Evolutionary conservation across 2,113 vertebrate species (phyloP), one percentile per base, ranked within the genome.

Genomic region (Vanacampus margaritifer): DNA sequence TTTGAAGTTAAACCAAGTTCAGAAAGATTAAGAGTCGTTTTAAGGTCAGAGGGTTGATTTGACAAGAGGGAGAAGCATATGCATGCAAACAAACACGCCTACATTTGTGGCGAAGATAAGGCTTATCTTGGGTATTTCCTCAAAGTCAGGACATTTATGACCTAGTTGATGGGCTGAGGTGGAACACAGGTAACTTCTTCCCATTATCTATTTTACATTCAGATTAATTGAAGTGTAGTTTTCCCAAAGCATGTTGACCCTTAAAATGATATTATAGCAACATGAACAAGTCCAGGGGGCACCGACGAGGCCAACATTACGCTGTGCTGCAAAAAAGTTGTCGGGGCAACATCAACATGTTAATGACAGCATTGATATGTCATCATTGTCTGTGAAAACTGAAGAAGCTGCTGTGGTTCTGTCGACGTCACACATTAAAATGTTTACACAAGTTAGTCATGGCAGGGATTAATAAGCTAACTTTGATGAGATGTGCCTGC

Each of bases 51-150:
- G 63, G 56, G 56, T 61, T 75, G 63, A 51, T 51, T 41, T 41
- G 36, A 61, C 39, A 46, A 23, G 1, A 32, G 28, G 28, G 28
- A 28, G 45, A 56, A 43, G 14, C 36, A 35, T 37, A 63, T 43
- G 60, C 53, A 69, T 41, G 57, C 53, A 76, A 51, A 73, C 48
- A 69, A 56, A 69, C 67, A 69, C 71, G 63, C 67, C 63, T 36
- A 41, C 62, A 8, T 59, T 59, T 36, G 17, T 36, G 8, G 32
- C n/a, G 32, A 59, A 11, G 35, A 68, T 39, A 61, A 4, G 26
- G 56, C 64, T 71, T 67, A 70, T 74, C 72, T 71, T 1, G 36
- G 64, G 36, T 60, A 67, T 70, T 68, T 79, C 53, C 58, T 64
- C 64, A 70, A 7, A 21, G 51, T 41, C 37, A 50, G 5, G 32